These are phyloP conservation scores for Craseonycteris thonglongyai DNA, from an alignment of 2,113 vertebrate genomes.

Conservation along the genomic window DNA sequence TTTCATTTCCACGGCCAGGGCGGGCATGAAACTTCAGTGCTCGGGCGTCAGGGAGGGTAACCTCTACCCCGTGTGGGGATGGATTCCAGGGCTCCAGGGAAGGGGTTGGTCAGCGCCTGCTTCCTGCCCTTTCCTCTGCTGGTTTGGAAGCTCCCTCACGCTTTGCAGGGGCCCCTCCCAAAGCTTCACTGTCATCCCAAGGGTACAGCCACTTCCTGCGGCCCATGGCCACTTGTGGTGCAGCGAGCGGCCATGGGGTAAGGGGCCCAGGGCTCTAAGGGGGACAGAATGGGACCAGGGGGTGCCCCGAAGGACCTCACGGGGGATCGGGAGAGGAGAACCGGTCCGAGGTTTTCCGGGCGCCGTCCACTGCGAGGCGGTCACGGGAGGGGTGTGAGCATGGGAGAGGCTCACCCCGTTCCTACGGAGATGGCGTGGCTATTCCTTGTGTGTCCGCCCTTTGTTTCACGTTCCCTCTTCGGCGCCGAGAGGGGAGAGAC, in stretches of 20 bases:
- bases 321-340: conserved; percentile 19
- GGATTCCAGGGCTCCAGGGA: background rate
- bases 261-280: background rate
- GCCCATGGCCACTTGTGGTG: background rate
- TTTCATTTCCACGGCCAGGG: background rate
- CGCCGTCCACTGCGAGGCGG: background rate
- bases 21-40: background rate
- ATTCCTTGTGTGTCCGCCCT: too few relatives aligned
- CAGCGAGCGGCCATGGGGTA: background rate
- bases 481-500: background rate
- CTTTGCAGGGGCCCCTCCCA: background rate
- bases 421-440: background rate
- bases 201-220: background rate
- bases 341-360: background rate
- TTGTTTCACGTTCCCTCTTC: background rate
- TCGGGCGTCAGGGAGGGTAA: background rate
- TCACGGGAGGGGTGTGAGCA: background rate
- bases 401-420: too few relatives aligned
- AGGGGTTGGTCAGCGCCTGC: too few relatives aligned
- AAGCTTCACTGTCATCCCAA: background rate
- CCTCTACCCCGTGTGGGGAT: background rate
- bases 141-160: background rate
- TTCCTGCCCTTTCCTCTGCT: background rate
- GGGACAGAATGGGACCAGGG: background rate
- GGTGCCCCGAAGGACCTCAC: conserved; percentile 16